phyloP scores from a whole-genome alignment of 2,113 vertebrate species.

The Raja brachyura region DNA sequence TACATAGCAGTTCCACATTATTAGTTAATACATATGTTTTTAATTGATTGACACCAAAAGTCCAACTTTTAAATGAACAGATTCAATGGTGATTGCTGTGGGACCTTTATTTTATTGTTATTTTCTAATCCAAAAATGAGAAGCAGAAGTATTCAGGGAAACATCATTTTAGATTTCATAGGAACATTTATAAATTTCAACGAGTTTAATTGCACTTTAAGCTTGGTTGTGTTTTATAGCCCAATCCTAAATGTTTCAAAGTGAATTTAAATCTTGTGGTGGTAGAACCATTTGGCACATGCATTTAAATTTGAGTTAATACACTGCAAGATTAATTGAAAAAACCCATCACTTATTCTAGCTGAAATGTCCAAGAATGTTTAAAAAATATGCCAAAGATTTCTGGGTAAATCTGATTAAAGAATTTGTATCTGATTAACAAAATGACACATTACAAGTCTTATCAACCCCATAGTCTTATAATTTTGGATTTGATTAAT shows the following conservation, averaged over 20 bases:
- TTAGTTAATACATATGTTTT: not conserved
- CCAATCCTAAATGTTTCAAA: not conserved
- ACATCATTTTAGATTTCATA: not conserved
- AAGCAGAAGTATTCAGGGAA: not conserved
- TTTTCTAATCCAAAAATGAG: not conserved
- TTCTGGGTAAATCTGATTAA: too few relatives aligned
- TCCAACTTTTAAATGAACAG: not conserved
- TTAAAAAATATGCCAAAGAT: too few relatives aligned
- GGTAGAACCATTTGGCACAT: not conserved
- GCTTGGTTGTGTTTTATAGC: not conserved
- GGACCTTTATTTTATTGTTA: not conserved
- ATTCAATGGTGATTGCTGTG: not conserved
- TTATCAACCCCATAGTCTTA: too few relatives aligned
- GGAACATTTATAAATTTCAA: not conserved
- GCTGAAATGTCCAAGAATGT: not conserved
- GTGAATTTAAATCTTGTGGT: not conserved
- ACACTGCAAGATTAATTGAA: not conserved
- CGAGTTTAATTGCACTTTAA: not conserved
- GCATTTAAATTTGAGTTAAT: not conserved
- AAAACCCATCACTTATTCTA: not conserved
- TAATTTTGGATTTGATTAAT: too few relatives aligned
- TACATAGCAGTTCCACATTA: not conserved
- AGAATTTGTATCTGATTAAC: too few relatives aligned
- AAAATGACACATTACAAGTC: too few relatives aligned
- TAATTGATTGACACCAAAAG: not conserved